Base-by-base conservation (phyloP, 1,140 invertebrate genomes). In the Lepidurus couesii region DNA sequence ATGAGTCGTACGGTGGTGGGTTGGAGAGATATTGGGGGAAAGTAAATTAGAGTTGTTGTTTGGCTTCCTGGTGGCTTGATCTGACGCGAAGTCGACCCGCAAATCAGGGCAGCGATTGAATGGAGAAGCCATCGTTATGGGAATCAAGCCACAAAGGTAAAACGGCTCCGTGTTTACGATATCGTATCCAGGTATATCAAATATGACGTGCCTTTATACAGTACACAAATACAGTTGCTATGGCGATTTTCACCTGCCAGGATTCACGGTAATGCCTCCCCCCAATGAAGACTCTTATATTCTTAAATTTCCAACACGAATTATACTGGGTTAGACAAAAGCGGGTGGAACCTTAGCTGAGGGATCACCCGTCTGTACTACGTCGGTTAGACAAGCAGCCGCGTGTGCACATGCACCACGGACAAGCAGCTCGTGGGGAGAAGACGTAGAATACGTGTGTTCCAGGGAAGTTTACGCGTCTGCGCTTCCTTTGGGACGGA, bases 61-160 rank as follows among this genome's bases (percentile, higher is more conserved):
- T n/a, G 53, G n/a, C 21, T 65, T 65, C 53, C 53, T 65, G 16
- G 53, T 65, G 16, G n/a, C 53, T 16, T 9, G 53, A 21, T 65
- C 53, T 7, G 53, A n/a, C 16, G 53, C 53, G 53, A 65, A 65
- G 53, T 65, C 53, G 21, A 65, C 53, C 7, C 53, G 53, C 53
- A 65, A 16, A 21, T 65, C 53, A 13, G 53, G 53, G n/a, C 53
- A 65, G 53, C 53, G 53, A n/a, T 13, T 65, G 53, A 65, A 65
- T 65, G 53, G 21, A 21, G 53, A 65, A 65, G 53, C 53, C 53
- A 65, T 65, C 53, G 53, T 65, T 47, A 65, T 65, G 7, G 34
- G 34, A 4, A 34, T 65, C 6, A 65, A 13, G 0, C 16, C 21
- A 65, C 21, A 65, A 6, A 65, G 53, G 16, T 65, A 13, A 65